phyloP scores from a whole-genome alignment of 2,797 vertebrate species.

The Leptodactylus fallax region DNA sequence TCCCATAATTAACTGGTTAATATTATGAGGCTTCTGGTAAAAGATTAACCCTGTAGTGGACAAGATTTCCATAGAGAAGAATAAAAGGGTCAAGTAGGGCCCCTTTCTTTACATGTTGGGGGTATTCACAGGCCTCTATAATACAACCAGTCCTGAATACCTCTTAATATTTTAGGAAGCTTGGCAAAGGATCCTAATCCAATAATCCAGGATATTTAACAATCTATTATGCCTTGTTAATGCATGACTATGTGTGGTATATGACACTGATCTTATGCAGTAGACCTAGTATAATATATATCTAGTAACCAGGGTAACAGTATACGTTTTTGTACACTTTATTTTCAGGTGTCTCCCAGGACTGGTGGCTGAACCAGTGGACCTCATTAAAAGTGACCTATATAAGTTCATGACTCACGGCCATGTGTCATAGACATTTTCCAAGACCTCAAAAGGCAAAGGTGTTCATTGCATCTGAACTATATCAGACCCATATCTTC shows the following conservation, averaged over 20 bases:
- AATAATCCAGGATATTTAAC: background rate
- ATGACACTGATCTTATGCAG: background rate
- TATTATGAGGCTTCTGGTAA: too few species aligned
- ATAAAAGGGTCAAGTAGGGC: background rate
- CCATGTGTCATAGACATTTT: background rate
- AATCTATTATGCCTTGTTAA: background rate
- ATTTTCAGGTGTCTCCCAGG: background rate
- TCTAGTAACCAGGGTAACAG: background rate
- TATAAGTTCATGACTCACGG: background rate
- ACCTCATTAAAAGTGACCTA: conserved; percentile 17
- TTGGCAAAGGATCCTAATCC: background rate
- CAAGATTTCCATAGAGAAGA: too few species aligned
- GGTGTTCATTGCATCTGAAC: too few species aligned
- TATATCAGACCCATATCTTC: too few species aligned
- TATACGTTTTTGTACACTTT: background rate
- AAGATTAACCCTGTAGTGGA: too few species aligned
- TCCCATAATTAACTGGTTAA: background rate
- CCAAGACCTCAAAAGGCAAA: background rate
- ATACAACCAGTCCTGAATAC: too few species aligned
- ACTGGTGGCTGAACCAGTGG: background rate
- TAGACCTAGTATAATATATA: background rate
- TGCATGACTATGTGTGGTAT: background rate
- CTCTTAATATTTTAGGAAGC: too few species aligned
- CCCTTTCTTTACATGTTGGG: too few species aligned
- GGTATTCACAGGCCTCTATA: too few species aligned